Evolutionary conservation across 2,888 invertebrate genomes (phyloP), one percentile per base, ranked within the genome.

Genomic region (Electrophaes corylata): DNA sequence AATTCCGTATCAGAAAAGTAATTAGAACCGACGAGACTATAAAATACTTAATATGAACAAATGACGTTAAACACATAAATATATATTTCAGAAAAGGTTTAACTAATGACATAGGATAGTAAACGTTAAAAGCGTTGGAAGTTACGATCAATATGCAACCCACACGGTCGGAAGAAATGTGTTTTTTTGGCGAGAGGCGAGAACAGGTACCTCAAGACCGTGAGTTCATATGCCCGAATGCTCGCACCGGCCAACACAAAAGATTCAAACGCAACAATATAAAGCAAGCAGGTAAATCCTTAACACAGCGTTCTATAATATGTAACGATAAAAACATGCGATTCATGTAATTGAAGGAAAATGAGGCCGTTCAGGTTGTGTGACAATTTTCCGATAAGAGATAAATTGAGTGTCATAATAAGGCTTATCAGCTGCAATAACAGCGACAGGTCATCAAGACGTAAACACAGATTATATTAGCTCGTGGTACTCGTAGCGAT

Each of bases 171-270:
- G 46, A 54, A 57, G 46, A 54, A 63, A 43, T 53, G 57, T 66
- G 56, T 66, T 70, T 76, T 77, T 77, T 76, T 76, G 70, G 69
- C 72, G 62, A 62, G 62, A 61, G 62, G 55, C 60, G 60, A 61
- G 66, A 64, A 70, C 76, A 77, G 77, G 77, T 77, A 75, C 66
- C 62, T 53, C 51, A 64, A 37, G 70, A 65, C 65, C 68, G 67
- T 57, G 65, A 68, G 55, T 56, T 45, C 57, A 53, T 59, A 52
- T 19, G 54, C 46, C 52, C 62, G 43, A 62, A 49, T 37, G 47
- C 41, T 50, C 61, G 60, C 60, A 51, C 62, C 57, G 47, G 45
- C 51, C 63, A 63, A 56, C 63, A 60, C 67, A 58, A 66, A 55
- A 58, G 57, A 60, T 60, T 61, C 52, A 50, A 50, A 65, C 47